phyloP scores from a whole-genome alignment of 2,797 vertebrate species.

The Karalla daura region DNA sequence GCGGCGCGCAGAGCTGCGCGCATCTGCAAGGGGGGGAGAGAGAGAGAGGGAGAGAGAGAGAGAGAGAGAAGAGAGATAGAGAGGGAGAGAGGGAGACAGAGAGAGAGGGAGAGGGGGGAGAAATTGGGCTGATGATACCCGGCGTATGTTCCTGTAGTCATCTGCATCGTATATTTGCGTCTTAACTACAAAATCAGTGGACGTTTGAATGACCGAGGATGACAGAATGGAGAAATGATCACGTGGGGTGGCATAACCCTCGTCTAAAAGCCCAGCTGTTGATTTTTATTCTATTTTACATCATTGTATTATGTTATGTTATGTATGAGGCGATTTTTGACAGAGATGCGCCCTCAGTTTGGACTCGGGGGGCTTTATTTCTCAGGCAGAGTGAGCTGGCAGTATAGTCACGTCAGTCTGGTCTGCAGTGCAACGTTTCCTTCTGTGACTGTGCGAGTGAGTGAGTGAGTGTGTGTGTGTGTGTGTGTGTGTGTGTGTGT shows the following conservation, averaged over 20 bases:
- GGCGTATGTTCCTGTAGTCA: slow-evolving; percentile 75
- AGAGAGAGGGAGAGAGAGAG: slow-evolving; percentile 28
- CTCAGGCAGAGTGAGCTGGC: slow-evolving; percentile 66
- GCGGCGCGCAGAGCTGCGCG: slow-evolving; percentile 74
- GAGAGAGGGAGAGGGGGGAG: slow-evolving; percentile 3
- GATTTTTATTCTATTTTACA: too few relatives aligned
- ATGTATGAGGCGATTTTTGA: slow-evolving; percentile 41
- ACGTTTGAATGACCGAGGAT: slow-evolving; percentile 70
- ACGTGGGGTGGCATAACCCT: slow-evolving; percentile 19
- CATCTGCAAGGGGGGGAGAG: slow-evolving; percentile 76
- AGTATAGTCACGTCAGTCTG: slow-evolving; percentile 76
- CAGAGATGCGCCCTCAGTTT: slow-evolving; percentile 43
- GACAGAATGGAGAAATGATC: slow-evolving; percentile 25
- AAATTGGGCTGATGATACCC: slow-evolving; percentile 69
- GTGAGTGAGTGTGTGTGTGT: slow-evolving; percentile 44
- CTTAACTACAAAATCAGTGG: slow-evolving; percentile 80
- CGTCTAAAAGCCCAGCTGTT: slow-evolving; percentile 40
- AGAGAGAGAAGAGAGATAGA: slow-evolving; percentile 39
- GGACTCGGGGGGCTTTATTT: slow-evolving; percentile 62
- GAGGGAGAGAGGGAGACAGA: neutral
- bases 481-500: too few relatives aligned
- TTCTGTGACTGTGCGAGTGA: slow-evolving; percentile 25
- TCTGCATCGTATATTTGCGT: slow-evolving; percentile 78
- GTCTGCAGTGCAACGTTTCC: slow-evolving; percentile 80
- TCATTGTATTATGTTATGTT: too few relatives aligned